Percentiles rank a stretch among this genome's conserved stretches.
phyloP scores from a whole-genome alignment of 2,888 invertebrate species.

The Thyatira batis region DNA sequence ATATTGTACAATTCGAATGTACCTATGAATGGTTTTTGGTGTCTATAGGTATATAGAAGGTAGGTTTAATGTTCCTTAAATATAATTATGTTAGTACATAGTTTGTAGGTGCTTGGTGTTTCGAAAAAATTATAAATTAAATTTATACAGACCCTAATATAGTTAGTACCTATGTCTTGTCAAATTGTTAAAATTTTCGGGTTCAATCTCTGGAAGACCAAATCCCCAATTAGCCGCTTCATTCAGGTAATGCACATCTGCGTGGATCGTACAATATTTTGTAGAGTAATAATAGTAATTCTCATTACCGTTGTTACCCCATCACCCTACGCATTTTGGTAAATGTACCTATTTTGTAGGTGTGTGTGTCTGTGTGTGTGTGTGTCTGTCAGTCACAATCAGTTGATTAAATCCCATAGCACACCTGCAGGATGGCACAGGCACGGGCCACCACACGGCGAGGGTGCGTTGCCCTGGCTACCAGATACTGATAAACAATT shows the following conservation, averaged over 20 bases:
- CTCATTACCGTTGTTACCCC: conserved; percentile 1
- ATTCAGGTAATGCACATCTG: not conserved
- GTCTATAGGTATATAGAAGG: no score
- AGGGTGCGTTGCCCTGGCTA: conserved; percentile 57
- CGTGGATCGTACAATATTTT: not conserved
- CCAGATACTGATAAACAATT: conserved; percentile 64
- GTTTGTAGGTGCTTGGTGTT: no score
- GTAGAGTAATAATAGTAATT: not conserved
- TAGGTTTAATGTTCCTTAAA: no score
- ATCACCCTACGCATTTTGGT: conserved; percentile 3
- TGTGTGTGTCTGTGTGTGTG: conserved; percentile 38
- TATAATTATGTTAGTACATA: no score
- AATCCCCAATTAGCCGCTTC: no score
- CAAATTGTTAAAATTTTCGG: no score
- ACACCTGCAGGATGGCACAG: conserved; percentile 66
- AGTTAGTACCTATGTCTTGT: no score
- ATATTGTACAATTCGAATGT: no score
- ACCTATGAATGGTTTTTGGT: no score
- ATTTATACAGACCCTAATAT: no score
- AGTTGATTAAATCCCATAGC: conserved; percentile 75
- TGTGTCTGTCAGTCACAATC: conserved; percentile 62
- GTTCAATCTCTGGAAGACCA: no score
- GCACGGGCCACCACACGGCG: conserved; percentile 21
- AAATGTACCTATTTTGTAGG: conserved; percentile 19
- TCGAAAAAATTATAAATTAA: no score